A percentile compares a stretch with the other conserved stretches of the same genome.
Conservation (phyloP, 2,888 invertebrate genomes). For the Acrobasis repandana region DNA sequence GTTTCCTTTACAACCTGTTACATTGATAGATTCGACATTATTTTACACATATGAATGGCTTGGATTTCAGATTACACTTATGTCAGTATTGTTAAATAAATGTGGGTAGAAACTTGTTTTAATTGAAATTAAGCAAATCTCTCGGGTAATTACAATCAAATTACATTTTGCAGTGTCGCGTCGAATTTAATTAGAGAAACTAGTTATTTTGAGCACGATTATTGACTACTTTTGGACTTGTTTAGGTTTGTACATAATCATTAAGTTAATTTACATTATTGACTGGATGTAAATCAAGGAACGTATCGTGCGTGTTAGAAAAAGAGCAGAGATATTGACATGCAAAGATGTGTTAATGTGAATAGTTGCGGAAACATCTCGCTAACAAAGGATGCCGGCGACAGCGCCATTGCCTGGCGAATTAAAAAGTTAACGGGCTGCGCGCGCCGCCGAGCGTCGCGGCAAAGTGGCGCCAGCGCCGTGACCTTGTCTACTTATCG, state of each 20-base stretch:
- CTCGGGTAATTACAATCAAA: conserved; percentile 5
- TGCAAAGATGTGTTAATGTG: background rate
- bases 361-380: conserved; percentile 44
- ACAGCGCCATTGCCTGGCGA: conserved; percentile 66
- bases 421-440: conserved; percentile 78
- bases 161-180: conserved; percentile 12
- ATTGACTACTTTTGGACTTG: background rate
- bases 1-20: background rate
- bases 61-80: background rate
- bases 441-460: conserved; percentile 64
- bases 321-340: background rate
- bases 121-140: conserved; percentile 15
- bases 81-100: conserved; percentile 16
- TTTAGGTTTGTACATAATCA: background rate
- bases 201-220: conserved; percentile 3
- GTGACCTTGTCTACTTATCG: conserved; percentile 80
- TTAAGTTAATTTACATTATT: background rate
- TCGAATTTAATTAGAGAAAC: conserved; percentile 16
- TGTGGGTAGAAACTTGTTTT: conserved; percentile 15
- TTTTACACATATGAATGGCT: background rate
- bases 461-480: conserved; percentile 74
- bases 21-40: background rate
- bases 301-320: background rate
- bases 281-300: background rate
- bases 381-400: conserved; percentile 62